phyloP scores from a whole-genome alignment of 2,888 invertebrate species.

The Eurytoma californica region DNA sequence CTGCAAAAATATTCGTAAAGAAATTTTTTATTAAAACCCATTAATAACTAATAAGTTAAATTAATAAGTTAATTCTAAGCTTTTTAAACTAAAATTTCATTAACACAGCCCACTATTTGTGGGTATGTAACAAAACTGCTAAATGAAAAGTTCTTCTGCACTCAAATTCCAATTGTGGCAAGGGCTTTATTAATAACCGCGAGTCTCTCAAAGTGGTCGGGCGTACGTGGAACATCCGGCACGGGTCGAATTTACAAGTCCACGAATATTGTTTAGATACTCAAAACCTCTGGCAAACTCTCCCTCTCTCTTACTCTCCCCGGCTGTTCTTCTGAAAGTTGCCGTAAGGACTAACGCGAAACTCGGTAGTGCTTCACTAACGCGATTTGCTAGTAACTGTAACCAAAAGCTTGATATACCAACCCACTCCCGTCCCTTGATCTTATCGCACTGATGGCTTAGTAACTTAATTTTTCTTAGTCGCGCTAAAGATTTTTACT shows the following conservation, averaged over 20 bases:
- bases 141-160: too few species aligned
- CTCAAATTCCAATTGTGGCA: not conserved
- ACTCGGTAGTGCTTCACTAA: slow-evolving; percentile 12
- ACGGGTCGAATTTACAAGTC: slow-evolving; percentile 16
- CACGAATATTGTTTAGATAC: slow-evolving; percentile 20
- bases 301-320: not conserved
- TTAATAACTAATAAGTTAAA: too few species aligned
- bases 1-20: too few species aligned
- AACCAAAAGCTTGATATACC: slow-evolving; percentile 9
- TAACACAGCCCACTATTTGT: too few species aligned
- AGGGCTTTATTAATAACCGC: not conserved
- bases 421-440: too few species aligned
- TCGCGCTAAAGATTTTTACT: too few species aligned
- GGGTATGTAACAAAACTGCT: slow-evolving; percentile 3
- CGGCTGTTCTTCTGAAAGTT: not conserved
- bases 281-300: slow-evolving; percentile 8
- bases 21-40: too few species aligned
- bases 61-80: too few species aligned
- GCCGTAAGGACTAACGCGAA: slow-evolving; percentile 15
- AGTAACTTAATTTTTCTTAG: too few species aligned
- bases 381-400: slow-evolving; percentile 19
- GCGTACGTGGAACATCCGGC: not conserved
- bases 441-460: too few species aligned
- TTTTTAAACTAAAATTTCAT: too few species aligned
- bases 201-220: slow-evolving; percentile 2